phyloP scores from a whole-genome alignment of 1,140 invertebrate species.

The Panulirus ornatus region DNA sequence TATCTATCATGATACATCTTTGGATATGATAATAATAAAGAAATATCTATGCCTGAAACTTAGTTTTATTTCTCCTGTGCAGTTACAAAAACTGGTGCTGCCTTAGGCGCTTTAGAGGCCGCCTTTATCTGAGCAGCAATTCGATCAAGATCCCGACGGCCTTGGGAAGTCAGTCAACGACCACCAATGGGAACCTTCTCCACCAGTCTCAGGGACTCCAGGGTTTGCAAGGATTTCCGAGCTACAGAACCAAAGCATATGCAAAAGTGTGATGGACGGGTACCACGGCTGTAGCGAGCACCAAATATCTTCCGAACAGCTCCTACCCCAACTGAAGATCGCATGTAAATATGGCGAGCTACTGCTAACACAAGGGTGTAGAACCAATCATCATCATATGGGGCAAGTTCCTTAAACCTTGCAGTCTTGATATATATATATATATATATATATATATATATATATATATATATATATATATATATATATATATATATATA shows the following conservation, averaged over 20 bases:
- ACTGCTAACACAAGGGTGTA: constrained; percentile 95
- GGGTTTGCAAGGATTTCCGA: constrained; percentile 94
- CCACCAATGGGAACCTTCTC: constrained; percentile 94
- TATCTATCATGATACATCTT: too few relatives aligned
- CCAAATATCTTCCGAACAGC: constrained; percentile 98
- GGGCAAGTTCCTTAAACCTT: constrained; percentile 92
- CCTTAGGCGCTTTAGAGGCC: constrained; percentile 39
- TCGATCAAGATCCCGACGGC: constrained; percentile 96
- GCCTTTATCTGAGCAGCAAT: constrained; percentile 94
- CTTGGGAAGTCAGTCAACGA: constrained; percentile 92
- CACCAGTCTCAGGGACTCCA: constrained; percentile 95
- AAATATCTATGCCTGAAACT: too few relatives aligned
- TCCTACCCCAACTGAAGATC: constrained; percentile 95
- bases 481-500: too few relatives aligned
- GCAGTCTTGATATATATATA: too few relatives aligned
- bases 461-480: too few relatives aligned
- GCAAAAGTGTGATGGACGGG: constrained; percentile 96
- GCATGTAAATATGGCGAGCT: constrained; percentile 95
- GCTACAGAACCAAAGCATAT: constrained; percentile 92
- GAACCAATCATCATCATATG: constrained; percentile 99
- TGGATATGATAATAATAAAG: too few relatives aligned
- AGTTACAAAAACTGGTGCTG: constrained; percentile 29
- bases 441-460: too few relatives aligned
- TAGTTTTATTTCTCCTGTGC: constrained; percentile 25
- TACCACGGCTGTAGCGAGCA: constrained; percentile 95